Percentiles rank a stretch among this genome's conserved stretches.
phyloP scores from a whole-genome alignment of 2,888 invertebrate species.

The Argyresthia albistria region DNA sequence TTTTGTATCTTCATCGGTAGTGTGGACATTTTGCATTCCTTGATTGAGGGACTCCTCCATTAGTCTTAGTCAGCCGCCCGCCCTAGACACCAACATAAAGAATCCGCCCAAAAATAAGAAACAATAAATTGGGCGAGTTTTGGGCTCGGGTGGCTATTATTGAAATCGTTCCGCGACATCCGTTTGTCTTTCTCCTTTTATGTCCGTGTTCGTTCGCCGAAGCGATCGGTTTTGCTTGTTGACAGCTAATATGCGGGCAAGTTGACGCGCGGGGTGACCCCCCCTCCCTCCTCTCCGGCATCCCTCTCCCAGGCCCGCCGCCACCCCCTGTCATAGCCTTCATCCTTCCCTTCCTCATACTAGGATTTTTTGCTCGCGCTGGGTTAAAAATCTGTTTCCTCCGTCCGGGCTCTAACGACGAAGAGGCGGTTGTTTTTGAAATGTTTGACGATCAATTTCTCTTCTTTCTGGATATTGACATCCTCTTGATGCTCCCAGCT shows the following conservation, averaged over 20 bases:
- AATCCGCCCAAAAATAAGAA: too few relatives aligned
- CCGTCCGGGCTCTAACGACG: conserved; percentile 11
- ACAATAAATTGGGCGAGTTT: not conserved
- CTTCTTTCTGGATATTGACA: not conserved
- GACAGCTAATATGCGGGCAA: conserved; percentile 48
- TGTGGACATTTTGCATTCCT: too few relatives aligned
- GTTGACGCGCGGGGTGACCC: conserved; percentile 22
- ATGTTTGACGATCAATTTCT: conserved; percentile 43
- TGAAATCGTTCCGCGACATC: not conserved
- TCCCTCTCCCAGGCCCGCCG: not conserved
- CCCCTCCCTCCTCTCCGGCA: not conserved
- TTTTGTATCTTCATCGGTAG: too few relatives aligned
- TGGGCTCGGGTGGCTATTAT: not conserved
- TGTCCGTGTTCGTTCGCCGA: conserved; percentile 25
- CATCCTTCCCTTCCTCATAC: conserved; percentile 10
- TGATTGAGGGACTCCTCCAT: too few relatives aligned
- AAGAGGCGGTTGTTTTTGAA: conserved; percentile 43
- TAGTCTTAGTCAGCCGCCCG: too few relatives aligned
- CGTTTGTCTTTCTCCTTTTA: conserved; percentile 26
- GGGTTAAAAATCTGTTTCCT: conserved; percentile 42
- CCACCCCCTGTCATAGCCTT: not conserved
- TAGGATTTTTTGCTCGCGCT: conserved; percentile 30
- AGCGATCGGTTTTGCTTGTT: conserved; percentile 36
- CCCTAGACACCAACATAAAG: too few relatives aligned
- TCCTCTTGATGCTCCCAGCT: not conserved